These are phyloP conservation scores for Sakesphorus luctuosus DNA, from an alignment of 2,113 vertebrate species.

Conservation along the genomic window DNA sequence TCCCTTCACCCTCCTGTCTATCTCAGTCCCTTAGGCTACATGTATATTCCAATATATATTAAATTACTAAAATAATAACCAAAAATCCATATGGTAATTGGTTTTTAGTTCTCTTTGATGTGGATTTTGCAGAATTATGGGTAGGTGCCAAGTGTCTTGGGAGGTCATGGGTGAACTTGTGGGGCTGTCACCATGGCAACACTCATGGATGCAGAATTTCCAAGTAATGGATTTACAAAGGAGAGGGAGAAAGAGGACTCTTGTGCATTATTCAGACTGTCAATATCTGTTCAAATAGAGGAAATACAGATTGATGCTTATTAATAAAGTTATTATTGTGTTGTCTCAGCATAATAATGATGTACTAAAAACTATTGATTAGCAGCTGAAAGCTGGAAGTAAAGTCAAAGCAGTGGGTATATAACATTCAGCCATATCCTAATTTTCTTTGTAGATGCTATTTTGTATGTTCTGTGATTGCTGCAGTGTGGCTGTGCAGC, in stretches of 20 bases:
- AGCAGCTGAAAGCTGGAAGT: neutral
- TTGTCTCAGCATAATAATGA: neutral
- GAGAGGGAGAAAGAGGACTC: neutral
- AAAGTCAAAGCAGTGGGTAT: neutral
- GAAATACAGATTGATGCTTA: neutral
- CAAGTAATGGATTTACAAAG: slow-evolving; percentile 6
- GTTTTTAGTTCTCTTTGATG: slow-evolving; percentile 21
- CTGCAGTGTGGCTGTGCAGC: neutral
- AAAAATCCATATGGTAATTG: neutral
- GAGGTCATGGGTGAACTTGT: neutral
- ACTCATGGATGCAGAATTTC: slow-evolving; percentile 30
- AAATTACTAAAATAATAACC: slow-evolving; percentile 13
- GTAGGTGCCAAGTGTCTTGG: slow-evolving; percentile 24
- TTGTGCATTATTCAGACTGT: neutral
- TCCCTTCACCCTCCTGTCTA: neutral
- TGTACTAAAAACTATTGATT: neutral
- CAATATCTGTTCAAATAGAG: slow-evolving; percentile 33
- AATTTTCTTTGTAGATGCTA: neutral
- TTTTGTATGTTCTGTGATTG: neutral
- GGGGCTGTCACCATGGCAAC: slow-evolving; percentile 45
- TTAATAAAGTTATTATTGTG: slow-evolving; percentile 1
- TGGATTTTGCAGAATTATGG: neutral
- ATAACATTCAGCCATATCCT: neutral
- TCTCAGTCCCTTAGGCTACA: neutral
- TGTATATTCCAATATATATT: neutral